Conservation (phyloP, 2,797 vertebrate genomes). For the Nothura maculosa region DNA sequence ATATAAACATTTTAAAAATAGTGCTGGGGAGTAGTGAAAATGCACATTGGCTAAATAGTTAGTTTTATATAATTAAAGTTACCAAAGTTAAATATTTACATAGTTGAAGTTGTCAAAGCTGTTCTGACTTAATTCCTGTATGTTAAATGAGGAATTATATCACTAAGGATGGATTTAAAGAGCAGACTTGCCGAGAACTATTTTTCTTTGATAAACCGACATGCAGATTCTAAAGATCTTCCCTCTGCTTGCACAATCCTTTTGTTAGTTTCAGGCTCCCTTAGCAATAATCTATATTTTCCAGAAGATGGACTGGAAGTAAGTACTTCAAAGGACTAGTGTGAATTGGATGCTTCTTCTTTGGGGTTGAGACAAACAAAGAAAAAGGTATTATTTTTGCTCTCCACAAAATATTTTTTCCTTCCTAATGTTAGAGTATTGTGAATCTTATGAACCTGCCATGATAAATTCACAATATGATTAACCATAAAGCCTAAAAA, state of each 20-base stretch:
- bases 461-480: neutral
- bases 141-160: neutral
- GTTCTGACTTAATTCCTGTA: neutral
- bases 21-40: neutral
- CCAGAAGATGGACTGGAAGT: neutral
- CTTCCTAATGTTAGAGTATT: neutral
- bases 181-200: neutral
- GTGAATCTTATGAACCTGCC: neutral
- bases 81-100: neutral
- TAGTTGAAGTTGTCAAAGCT: neutral
- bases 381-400: neutral
- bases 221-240: neutral
- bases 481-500: neutral
- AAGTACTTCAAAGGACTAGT: neutral
- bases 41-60: neutral
- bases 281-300: neutral
- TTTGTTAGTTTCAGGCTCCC: neutral
- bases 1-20: neutral
- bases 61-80: neutral
- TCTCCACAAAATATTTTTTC: fast-evolving
- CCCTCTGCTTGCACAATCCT: neutral
- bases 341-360: neutral
- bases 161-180: neutral
- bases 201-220: neutral
- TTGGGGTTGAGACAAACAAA: neutral